Base-by-base conservation (phyloP, 2,888 invertebrate genomes). In the Chymomyza amoena region DNA sequence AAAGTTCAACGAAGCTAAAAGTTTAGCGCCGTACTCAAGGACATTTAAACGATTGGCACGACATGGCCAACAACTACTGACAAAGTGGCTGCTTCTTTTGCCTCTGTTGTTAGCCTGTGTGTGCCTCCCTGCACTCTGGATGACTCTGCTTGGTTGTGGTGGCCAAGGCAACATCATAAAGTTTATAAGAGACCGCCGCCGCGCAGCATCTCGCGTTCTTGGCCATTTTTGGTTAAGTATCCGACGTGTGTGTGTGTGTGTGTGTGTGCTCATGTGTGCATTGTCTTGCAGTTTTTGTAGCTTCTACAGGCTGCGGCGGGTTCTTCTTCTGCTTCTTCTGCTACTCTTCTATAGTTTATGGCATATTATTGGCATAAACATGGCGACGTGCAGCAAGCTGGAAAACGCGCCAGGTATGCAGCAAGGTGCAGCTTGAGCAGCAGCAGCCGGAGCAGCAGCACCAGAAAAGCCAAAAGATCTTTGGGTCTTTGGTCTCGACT, bases 331-430 rank as follows among this genome's bases (percentile, higher is more conserved):
- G 63, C 76, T 10, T 39, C 52, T 54, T 50, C 79, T 69, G 76
- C 86, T 86, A 73, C 76, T 81, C 80, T 78, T 72, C 85, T 84
- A 88, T 87, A 88, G 80, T 88, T 85, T 88, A 85, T 85, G 85
- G 88, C 85, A 85, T 87, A 88, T 88, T 85, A 87, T 85, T 87
- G 88, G 84, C 88, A 85, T 85, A 85, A 85, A 88, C 84, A 86
- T 88, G 87, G 77, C 80, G 79, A 86, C 84, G 86, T 85, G 84
- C 76, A 79, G 67, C 25, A 36, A 57, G 57, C 64, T n/a, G 39
- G 39, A 52, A 57, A 63, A 51, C 61, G 6, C 45, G 32, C 20
- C 63, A 76, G 84, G 71, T 70, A 71, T 70, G 86, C 84, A 84
- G 86, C 84, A 84, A 84, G 86, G 78, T 84, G 84, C 76, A 80